phyloP scores from a whole-genome alignment of 2,113 vertebrate species.

The Oncorhynchus mykiss region DNA sequence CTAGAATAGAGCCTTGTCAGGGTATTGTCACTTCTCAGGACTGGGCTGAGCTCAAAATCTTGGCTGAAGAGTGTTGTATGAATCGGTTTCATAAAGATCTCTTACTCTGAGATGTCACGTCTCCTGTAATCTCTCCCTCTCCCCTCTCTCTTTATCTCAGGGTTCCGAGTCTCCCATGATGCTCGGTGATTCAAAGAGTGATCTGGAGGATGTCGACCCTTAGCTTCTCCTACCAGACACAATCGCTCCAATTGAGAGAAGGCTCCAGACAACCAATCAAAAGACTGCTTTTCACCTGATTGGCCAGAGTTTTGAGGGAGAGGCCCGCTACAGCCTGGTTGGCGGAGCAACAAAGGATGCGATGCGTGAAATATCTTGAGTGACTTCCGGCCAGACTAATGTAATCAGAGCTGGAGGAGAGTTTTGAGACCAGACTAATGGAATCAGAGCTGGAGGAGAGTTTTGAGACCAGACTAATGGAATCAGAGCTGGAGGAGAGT shows the following conservation, averaged over 20 bases:
- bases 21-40: too few species aligned
- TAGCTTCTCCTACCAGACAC: slow-evolving; percentile 65
- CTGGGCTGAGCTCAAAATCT: too few species aligned
- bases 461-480: slow-evolving; percentile 14
- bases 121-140: neutral
- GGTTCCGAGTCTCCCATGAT: slow-evolving; percentile 98
- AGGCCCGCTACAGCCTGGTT: slow-evolving; percentile 52
- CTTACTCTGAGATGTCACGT: neutral
- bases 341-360: slow-evolving; percentile 53
- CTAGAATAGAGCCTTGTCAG: neutral
- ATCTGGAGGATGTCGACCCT: slow-evolving; percentile 95
- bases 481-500: too few species aligned
- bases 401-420: too few species aligned
- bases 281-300: slow-evolving; percentile 65
- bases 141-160: slow-evolving; percentile 62
- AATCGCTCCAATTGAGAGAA: slow-evolving; percentile 55
- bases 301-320: slow-evolving; percentile 58
- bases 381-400: slow-evolving; percentile 52
- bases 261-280: slow-evolving; percentile 57
- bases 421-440: slow-evolving; percentile 32
- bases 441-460: slow-evolving; percentile 25
- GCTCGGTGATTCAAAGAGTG: slow-evolving; percentile 93
- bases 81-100: too few species aligned
- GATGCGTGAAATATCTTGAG: slow-evolving; percentile 60
- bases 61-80: too few species aligned